These are phyloP conservation scores for Panagrolaimus sp. DNA, from an alignment of 1,140 invertebrate genomes.

Conservation along the genomic window DNA sequence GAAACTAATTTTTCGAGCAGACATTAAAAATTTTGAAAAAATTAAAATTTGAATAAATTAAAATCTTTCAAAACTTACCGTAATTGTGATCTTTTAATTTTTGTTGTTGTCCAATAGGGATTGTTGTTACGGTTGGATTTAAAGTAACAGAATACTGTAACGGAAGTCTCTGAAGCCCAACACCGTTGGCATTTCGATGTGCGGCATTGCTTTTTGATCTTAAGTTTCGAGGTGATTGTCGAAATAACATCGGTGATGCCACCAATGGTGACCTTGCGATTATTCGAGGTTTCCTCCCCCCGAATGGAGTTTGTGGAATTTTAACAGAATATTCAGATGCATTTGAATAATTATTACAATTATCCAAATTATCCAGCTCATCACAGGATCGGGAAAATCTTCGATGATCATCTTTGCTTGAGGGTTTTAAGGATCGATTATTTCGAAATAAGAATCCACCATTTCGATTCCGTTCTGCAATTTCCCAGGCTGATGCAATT, in stretches of 20 bases:
- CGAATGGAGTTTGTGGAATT: not conserved
- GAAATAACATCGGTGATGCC: conserved; percentile 3
- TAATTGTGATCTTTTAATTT: no score
- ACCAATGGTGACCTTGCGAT: not conserved
- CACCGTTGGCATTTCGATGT: not conserved
- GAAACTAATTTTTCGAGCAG: no score
- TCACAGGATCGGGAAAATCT: not conserved
- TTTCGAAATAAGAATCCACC: not conserved
- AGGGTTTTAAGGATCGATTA: not conserved
- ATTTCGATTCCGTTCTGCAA: not conserved
- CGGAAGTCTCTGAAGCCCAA: not conserved
- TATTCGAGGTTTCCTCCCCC: not conserved
- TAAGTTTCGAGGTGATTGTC: not conserved
- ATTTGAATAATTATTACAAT: not conserved
- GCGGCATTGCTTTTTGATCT: not conserved
- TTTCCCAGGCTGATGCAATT: not conserved
- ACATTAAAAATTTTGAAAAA: no score
- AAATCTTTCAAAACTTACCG: no score
- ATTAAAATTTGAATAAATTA: no score
- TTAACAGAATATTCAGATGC: not conserved
- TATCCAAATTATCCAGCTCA: not conserved
- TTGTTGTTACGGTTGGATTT: not conserved
- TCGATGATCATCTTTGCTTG: not conserved
- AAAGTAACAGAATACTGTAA: not conserved
- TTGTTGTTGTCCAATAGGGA: no score